phyloP scores from a whole-genome alignment of 2,797 vertebrate species.

The Falco biarmicus region DNA sequence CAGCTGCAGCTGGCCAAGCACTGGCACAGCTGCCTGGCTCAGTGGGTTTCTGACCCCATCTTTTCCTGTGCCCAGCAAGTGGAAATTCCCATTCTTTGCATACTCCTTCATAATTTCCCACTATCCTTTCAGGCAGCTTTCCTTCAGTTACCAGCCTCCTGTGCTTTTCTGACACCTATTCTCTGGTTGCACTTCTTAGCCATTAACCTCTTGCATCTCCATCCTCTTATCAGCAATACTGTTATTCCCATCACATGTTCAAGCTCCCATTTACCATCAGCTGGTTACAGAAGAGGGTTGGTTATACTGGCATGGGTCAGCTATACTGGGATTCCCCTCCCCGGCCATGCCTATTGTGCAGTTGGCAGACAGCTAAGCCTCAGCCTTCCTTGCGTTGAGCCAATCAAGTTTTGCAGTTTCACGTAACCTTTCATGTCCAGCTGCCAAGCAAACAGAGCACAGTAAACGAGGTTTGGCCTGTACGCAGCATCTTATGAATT shows the following conservation, averaged over 20 bases:
- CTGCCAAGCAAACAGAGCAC: not conserved
- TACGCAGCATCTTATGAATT: not conserved
- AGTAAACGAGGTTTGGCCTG: not conserved
- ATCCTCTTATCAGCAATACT: not conserved
- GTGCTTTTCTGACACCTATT: not conserved
- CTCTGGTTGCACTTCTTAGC: not conserved
- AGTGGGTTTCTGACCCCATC: not conserved
- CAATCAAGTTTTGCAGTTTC: not conserved
- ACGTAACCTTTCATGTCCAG: not conserved
- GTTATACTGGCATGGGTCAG: not conserved
- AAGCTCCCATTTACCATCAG: not conserved
- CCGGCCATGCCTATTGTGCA: not conserved
- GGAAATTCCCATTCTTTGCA: not conserved
- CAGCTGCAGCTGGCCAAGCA: not conserved
- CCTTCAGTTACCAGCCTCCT: not conserved
- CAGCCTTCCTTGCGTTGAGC: not conserved
- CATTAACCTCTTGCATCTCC: not conserved
- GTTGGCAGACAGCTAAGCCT: not conserved
- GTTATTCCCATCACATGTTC: not conserved
- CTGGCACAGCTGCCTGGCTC: not conserved
- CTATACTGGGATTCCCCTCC: not conserved
- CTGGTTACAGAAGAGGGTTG: not conserved
- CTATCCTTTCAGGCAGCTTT: not conserved
- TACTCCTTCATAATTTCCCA: not conserved
- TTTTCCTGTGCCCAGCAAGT: not conserved